Evolutionary conservation across 2,113 vertebrate genomes (phyloP), one percentile per base, ranked within the genome.

Genomic region (Dasyurus viverrinus): DNA sequence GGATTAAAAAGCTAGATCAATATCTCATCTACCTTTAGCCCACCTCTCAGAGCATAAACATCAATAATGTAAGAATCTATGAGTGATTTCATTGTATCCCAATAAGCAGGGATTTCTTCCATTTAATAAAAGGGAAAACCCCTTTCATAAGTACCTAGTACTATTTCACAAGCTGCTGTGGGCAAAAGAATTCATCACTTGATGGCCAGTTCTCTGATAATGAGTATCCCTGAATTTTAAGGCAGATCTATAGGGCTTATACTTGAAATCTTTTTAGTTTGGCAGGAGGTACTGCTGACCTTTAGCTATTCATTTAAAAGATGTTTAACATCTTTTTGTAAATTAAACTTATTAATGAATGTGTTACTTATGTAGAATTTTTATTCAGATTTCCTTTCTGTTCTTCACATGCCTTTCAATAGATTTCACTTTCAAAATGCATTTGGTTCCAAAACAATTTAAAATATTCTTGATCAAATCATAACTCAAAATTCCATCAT

Each of bases 401-500:
- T 84, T 84, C 36, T 84, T 42, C n/a, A 68, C 30, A 60, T 30
- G 27, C 2, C 57, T 27, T 60, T 60, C 57, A 60, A 60, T 60
- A 60, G 30, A 68, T 36, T 68, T 68, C 12, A 36, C 30, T 68
- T 68, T 36, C 30, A 68, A 68, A 68, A 84, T 84, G 19, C n/a
- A 42, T 84, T 84, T 76, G 5, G 14, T 76, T 76, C 36, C 14
- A 76, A n/a, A n/a, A 12, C 14, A 19, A 36, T 76, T 76, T 76
- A 42, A 23, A 84, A 92, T 54, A 91, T 89, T 91, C 90, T n/a
- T 91, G 60, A 91, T 68, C 47, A 76, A 89, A 27, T 89, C n/a
- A 52, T 57, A 92, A 60, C 54, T 90, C 53, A 91, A 97, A 93
- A 96, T 95, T 95, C 57, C 48, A 36, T 48, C 91, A 96, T 91